Evolutionary conservation across 2,113 vertebrate species (phyloP).

Genomic region (Pontoporia blainvillei): DNA sequence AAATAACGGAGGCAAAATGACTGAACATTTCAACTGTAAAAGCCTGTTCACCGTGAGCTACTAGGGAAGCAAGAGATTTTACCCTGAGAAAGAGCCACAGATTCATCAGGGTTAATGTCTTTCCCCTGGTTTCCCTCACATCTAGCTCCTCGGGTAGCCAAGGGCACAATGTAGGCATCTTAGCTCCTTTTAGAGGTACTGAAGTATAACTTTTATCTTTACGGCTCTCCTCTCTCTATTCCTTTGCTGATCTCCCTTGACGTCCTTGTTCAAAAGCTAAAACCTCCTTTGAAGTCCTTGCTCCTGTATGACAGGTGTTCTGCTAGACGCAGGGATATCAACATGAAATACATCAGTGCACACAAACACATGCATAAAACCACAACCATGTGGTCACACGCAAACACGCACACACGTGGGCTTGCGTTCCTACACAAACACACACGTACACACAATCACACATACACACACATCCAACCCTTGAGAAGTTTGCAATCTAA

Average conservation of each 20-base stretch:
- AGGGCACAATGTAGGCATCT: background rate
- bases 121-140: background rate
- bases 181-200: background rate
- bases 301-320: background rate
- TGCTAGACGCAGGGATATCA: background rate
- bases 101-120: background rate
- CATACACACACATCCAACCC: background rate
- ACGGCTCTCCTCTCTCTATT: background rate
- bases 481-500: background rate
- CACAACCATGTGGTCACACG: background rate
- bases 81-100: background rate
- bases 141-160: background rate
- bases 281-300: background rate
- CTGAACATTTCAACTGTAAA: background rate
- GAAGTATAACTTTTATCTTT: background rate
- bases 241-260: background rate
- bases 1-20: constrained; percentile 1
- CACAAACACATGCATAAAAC: background rate
- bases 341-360: background rate
- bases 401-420: background rate
- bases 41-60: background rate
- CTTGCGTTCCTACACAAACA: background rate
- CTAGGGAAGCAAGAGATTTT: background rate
- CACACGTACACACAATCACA: background rate
- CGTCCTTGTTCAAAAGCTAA: background rate